Evolutionary conservation across 2,113 vertebrate species (phyloP), one percentile per base, ranked within the genome.

Genomic region (Callipepla squamata): DNA sequence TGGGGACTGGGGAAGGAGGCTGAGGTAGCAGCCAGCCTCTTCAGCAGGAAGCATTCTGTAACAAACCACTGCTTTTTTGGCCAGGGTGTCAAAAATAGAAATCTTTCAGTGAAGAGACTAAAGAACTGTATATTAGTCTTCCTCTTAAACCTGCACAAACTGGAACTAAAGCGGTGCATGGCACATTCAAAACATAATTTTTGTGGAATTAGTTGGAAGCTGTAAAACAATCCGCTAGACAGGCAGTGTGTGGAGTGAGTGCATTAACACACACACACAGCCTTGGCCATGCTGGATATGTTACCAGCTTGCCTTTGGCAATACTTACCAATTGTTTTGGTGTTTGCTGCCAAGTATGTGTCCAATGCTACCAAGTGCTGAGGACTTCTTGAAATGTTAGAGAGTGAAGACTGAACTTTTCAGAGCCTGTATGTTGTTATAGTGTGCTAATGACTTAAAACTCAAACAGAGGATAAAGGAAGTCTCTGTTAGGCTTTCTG

Each of bases 271-370:
- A 76, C 30, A 48, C 45, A 48, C 36, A 45, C 57, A 47, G 28
- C 50, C 78, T 74, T 55, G 25, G 55, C 85, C 58, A 3, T 34
- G 44, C 45, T 44, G 65, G 50, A 45, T 44, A 42, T 34, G 42
- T 87, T 90, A 85, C 55, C 55, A 79, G 32, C 62, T 91, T 89
- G 80, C 47, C 63, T 87, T 87, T 92, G 92, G 84, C 84, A 65
- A 23, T 2, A 7, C 81, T 85, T 50, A 20, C 36, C 47, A 2
- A 0, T 79, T 87, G 87, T 87, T 92, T 85, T 76, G 81, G 51
- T 70, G 30, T 84, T 89, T 85, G 67, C 78, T 95, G 95, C 95
- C 92, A 92, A 92, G 45, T 91, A 82, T 72, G 47, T 76, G 75
- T 87, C 95, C 55, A 12, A 79, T 89, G n/a, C 57, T 80, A 12